Base-by-base conservation (phyloP, 2,888 invertebrate genomes). In the Drosophila niveifrons region DNA sequence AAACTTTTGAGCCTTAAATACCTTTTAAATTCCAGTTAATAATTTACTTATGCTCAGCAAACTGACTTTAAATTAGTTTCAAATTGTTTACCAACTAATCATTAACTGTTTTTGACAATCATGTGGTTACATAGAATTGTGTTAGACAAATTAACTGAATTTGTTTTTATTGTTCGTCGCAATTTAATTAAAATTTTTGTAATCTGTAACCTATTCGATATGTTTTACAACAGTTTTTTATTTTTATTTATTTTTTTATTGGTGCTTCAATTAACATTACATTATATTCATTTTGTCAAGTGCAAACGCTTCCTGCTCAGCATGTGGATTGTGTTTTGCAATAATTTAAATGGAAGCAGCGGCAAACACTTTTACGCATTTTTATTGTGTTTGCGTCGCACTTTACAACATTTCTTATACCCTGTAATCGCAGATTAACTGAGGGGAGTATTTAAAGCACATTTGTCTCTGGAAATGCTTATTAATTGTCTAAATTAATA, bases 181-280 rank as follows among this genome's bases (percentile, higher is more conserved):
- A 36, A n/a, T 36, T 36, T 36, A 36, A 36, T 36, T 36, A n/a
- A 36, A 11, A n/a, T n/a, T 36, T n/a, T 36, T 36, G 36, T 36
- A 36, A 36, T 3, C 3, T n/a, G n/a, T n/a, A 36, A 36, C 3
- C 3, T n/a, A n/a, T n/a, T 36, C 36, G n/a, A 36, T 36, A 36
- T 36, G 36, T 36, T 36, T 36, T 4, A 36, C 36, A 36, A 23
- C 23, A 23, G 4, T 23, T n/a, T n/a, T n/a, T n/a, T n/a, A n/a
- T n/a, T n/a, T n/a, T n/a, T n/a, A n/a, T n/a, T n/a, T n/a, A n/a
- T 2, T 0, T n/a, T 36, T 36, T 36, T 36, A n/a, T 23, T 23
- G 23, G 0, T n/a, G n/a, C 3, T 0, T 11, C 36, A n/a, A 36
- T 36, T n/a, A 11, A 36, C 4, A 4, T 36, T 11, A 36, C 11